These are phyloP conservation scores for Theonella swinhoei DNA, from an alignment of 37 sponge, comb jelly and placozoan genomes.

Conservation along the genomic window DNA sequence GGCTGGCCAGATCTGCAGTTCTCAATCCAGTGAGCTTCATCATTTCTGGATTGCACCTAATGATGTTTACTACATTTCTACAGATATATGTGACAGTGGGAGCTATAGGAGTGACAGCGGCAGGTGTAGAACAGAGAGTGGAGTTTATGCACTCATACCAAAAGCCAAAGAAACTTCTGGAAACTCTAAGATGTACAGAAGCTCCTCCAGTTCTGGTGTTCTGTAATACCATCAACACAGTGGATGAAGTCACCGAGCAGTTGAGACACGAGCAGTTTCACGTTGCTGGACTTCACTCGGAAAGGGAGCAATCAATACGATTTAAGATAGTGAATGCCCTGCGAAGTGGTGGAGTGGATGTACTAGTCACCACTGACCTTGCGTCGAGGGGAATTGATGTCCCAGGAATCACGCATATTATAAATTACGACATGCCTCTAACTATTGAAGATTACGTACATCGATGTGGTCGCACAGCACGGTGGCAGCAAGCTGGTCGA, in stretches of 20 bases:
- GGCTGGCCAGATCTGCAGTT: constrained; percentile 57
- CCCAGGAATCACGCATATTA: constrained; percentile 35
- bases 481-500: constrained; percentile 12
- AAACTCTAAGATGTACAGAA: constrained; percentile 26
- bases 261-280: constrained; percentile 53
- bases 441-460: constrained; percentile 48
- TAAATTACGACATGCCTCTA: constrained; percentile 40
- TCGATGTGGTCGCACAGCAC: constrained; percentile 51
- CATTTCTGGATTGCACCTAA: neutral
- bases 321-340: constrained; percentile 23
- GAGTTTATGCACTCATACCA: constrained; percentile 44
- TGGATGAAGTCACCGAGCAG: constrained; percentile 14
- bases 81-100: constrained; percentile 36
- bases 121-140: constrained; percentile 23
- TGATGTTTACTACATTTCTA: neutral
- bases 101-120: constrained; percentile 33
- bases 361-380: constrained; percentile 53
- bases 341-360: constrained; percentile 39
- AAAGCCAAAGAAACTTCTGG: constrained; percentile 45
- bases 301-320: constrained; percentile 14
- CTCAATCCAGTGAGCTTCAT: constrained; percentile 29
- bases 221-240: constrained; percentile 18
- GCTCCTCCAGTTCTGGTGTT: constrained; percentile 56
- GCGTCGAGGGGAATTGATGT: constrained; percentile 47
- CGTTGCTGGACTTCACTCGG: constrained; percentile 55